A percentile compares a stretch with the other conserved stretches of the same genome.
Conservation (phyloP, 1,140 invertebrate species). For the Radopholus similis region DNA sequence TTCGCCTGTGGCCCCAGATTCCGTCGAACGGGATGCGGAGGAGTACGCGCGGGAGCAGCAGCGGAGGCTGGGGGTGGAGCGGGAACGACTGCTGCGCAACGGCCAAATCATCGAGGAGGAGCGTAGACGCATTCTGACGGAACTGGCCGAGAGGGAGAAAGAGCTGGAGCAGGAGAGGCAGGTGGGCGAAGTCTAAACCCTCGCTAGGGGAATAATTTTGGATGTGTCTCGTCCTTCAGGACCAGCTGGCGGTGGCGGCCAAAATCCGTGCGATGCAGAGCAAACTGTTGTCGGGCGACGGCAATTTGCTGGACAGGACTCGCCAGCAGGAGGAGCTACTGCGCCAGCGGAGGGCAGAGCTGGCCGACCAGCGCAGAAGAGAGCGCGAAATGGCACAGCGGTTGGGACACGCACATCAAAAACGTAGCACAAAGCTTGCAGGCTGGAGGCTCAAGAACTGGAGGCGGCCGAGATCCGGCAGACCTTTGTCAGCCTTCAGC, state of each 20-base stretch:
- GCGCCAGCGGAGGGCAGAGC: constrained; percentile 74
- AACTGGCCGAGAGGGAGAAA: constrained; percentile 67
- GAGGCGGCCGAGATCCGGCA: constrained; percentile 77
- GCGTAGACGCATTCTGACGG: constrained; percentile 67
- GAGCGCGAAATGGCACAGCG: background rate
- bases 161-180: constrained; percentile 66
- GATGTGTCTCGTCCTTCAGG: background rate
- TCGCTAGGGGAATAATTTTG: background rate
- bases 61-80: constrained; percentile 65
- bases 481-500: constrained; percentile 79
- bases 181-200: constrained; percentile 42
- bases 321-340: constrained; percentile 80
- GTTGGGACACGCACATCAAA: constrained; percentile 51
- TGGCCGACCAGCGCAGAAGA: constrained; percentile 71
- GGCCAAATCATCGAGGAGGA: constrained; percentile 64
- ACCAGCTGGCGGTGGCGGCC: constrained; percentile 61
- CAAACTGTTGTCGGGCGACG: constrained; percentile 77
- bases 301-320: constrained; percentile 83
- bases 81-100: constrained; percentile 64
- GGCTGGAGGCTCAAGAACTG: constrained; percentile 80
- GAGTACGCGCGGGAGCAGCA: constrained; percentile 63
- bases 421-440: constrained; percentile 78
- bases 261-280: constrained; percentile 73
- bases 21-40: constrained; percentile 61
- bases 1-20: constrained; percentile 55